Evolutionary conservation across 2,113 vertebrate genomes (phyloP).

Genomic region (Egretta garzetta): DNA sequence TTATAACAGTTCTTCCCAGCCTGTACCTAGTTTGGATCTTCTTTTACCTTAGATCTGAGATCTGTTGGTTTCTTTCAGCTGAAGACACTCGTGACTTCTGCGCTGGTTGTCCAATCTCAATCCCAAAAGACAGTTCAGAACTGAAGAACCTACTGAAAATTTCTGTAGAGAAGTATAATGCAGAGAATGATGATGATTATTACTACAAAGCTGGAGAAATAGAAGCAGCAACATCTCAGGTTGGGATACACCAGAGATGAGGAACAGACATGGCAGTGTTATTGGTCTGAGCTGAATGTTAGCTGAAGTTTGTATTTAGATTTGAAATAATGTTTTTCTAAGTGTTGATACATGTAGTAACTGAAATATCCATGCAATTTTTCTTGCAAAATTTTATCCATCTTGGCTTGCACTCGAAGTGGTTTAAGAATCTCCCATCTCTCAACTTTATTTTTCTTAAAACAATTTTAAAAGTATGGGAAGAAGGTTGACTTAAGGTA

Average conservation of each 20-base stretch:
- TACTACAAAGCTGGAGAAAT: conserved; percentile 63
- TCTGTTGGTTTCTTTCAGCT: conserved; percentile 30
- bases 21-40: neutral
- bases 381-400: neutral
- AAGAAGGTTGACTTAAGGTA: neutral
- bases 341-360: neutral
- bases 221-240: conserved; percentile 57
- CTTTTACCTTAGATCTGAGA: neutral
- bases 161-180: conserved; percentile 62
- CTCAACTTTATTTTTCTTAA: neutral
- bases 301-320: neutral
- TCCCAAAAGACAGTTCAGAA: conserved; percentile 38
- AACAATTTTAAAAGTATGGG: neutral
- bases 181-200: neutral
- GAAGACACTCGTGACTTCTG: neutral
- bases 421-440: neutral
- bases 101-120: neutral
- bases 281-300: neutral
- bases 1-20: neutral
- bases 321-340: neutral
- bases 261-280: neutral
- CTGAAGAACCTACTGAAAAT: conserved; percentile 46
- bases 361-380: neutral
- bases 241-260: conserved; percentile 6
- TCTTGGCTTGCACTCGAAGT: neutral